Conservation (phyloP, 2,113 vertebrate species). For the Halichoerus grypus region DNA sequence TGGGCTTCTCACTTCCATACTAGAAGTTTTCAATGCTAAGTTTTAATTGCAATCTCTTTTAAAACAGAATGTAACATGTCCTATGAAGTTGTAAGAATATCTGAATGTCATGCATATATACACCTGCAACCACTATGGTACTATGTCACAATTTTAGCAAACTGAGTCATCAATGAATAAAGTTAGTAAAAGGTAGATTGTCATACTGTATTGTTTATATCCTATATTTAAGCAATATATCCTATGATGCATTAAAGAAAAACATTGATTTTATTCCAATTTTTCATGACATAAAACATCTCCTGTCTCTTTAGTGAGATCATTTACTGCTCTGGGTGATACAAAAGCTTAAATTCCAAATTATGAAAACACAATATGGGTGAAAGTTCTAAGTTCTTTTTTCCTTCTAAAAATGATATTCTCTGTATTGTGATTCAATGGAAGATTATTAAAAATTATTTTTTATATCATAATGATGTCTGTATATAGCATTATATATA, state of each 20-base stretch:
- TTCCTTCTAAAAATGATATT: not conserved
- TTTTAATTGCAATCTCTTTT: conserved; percentile 22
- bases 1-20: not conserved
- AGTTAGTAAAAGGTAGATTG: not conserved
- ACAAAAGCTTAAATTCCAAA: not conserved
- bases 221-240: not conserved
- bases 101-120: not conserved
- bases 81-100: conserved; percentile 26
- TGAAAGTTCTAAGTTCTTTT: not conserved
- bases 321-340: not conserved
- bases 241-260: not conserved
- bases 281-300: not conserved
- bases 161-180: not conserved
- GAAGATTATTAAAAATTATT: not conserved
- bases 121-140: not conserved
- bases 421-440: not conserved
- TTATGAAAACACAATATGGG: conserved; percentile 7
- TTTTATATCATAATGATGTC: not conserved
- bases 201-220: not conserved
- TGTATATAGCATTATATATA: not conserved
- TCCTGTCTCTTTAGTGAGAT: not conserved
- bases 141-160: not conserved
- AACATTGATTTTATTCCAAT: not conserved
- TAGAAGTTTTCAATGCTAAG: not conserved
- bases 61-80: conserved; percentile 35